A percentile compares a stretch with the other conserved stretches of the same genome.
These are phyloP conservation scores for Procambarus virginalis DNA, from an alignment of 1,140 invertebrate species.

Conservation along the genomic window DNA sequence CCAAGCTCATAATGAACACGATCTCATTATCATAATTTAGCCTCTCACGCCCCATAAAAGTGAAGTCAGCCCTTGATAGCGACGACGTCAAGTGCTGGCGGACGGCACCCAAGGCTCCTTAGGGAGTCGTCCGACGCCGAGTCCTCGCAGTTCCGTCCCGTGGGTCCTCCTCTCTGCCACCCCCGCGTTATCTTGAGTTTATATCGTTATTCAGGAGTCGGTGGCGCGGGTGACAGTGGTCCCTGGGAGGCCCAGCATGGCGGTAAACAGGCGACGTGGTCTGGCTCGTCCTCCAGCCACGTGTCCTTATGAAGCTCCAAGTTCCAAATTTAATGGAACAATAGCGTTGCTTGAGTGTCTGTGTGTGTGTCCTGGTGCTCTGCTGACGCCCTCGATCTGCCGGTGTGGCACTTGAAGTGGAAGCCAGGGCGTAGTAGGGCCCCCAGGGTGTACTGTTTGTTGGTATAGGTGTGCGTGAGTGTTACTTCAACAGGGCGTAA, in stretches of 20 bases:
- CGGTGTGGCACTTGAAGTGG: too few species aligned
- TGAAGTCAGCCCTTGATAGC: slow-evolving; percentile 4
- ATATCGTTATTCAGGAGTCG: not conserved
- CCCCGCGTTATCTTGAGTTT: not conserved
- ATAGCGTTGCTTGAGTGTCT: too few species aligned
- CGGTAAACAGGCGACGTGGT: slow-evolving; percentile 14
- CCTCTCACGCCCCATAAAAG: slow-evolving; percentile 4
- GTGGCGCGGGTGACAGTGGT: slow-evolving; percentile 12
- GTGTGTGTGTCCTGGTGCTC: too few species aligned
- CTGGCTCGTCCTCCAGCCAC: not conserved
- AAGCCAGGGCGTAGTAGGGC: not conserved
- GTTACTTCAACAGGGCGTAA: slow-evolving; percentile 20
- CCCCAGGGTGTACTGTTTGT: slow-evolving; percentile 26
- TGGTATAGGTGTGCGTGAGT: slow-evolving; percentile 28
- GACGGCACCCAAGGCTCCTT: not conserved
- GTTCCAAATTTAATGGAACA: too few species aligned
- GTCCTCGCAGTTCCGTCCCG: not conserved
- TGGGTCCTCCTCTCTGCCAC: not conserved
- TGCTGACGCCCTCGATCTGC: too few species aligned
- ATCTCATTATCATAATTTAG: slow-evolving; percentile 14
- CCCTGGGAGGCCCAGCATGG: not conserved
- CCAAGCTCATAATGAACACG: slow-evolving; percentile 8
- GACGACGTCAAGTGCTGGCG: not conserved
- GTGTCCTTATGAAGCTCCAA: too few species aligned
- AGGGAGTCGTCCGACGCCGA: not conserved